These are phyloP conservation scores for roundworm (Caenorhabditis elegans) DNA, from an alignment of 1,140 invertebrate genomes.

Conservation along the genomic window WBcel235 BX284603.4:546001-546500, in stretches of 20 bases:
- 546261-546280: slow-evolving; percentile 12
- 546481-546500: neutral
- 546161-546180: slow-evolving; percentile 39
- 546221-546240: slow-evolving; percentile 26
- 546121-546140: slow-evolving; percentile 36
- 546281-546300: neutral
- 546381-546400: no score
- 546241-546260: slow-evolving; percentile 31
- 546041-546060: neutral
- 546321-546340: neutral
- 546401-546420: no score
- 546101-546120: neutral
- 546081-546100: neutral
- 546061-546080: neutral
- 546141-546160: slow-evolving; percentile 14
- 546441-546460: neutral
- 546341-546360: neutral
- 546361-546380: neutral
- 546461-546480: neutral
- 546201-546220: slow-evolving; percentile 28
- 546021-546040: slow-evolving; percentile 1
- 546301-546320: neutral
- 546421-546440: no score
- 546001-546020: no score
- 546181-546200: slow-evolving; percentile 18